Evolutionary conservation across 2,888 invertebrate genomes (phyloP).

Genomic region (Sinelater perroti): DNA sequence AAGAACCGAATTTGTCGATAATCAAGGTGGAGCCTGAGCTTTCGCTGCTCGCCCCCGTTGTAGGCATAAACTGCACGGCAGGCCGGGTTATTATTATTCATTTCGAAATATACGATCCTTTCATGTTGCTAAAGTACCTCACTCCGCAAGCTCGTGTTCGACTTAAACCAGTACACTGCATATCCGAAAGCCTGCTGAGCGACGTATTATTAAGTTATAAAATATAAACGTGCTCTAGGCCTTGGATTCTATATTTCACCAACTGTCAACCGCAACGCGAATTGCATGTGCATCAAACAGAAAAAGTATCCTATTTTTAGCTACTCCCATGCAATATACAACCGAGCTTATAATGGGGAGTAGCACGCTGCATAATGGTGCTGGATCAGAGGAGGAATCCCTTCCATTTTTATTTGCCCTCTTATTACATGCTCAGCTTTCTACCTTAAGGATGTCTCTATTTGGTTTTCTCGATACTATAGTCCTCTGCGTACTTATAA

Average conservation of each 20-base stretch:
- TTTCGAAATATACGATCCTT: conserved; percentile 35
- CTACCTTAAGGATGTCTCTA: too few species aligned
- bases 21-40: conserved; percentile 23
- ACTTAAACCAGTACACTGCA: conserved; percentile 39
- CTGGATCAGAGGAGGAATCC: too few species aligned
- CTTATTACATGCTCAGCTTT: too few species aligned
- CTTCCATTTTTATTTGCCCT: too few species aligned
- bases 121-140: conserved; percentile 35
- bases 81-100: conserved; percentile 29
- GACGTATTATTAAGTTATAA: conserved; percentile 49
- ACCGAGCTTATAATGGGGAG: background rate
- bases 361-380: too few species aligned
- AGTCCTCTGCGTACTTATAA: too few species aligned
- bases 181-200: conserved; percentile 45
- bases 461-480: too few species aligned
- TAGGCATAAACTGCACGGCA: conserved; percentile 18
- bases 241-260: conserved; percentile 46
- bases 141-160: conserved; percentile 32
- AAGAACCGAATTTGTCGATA: conserved; percentile 29
- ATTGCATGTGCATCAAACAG: conserved; percentile 32
- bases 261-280: conserved; percentile 47
- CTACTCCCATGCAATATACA: background rate
- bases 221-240: conserved; percentile 45
- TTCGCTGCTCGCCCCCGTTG: conserved; percentile 14
- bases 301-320: conserved; percentile 19